Percentiles rank a stretch among this genome's conserved stretches.
Evolutionary conservation across 2,797 vertebrate species (phyloP).

Genomic region (Bucorvus abyssinicus): DNA sequence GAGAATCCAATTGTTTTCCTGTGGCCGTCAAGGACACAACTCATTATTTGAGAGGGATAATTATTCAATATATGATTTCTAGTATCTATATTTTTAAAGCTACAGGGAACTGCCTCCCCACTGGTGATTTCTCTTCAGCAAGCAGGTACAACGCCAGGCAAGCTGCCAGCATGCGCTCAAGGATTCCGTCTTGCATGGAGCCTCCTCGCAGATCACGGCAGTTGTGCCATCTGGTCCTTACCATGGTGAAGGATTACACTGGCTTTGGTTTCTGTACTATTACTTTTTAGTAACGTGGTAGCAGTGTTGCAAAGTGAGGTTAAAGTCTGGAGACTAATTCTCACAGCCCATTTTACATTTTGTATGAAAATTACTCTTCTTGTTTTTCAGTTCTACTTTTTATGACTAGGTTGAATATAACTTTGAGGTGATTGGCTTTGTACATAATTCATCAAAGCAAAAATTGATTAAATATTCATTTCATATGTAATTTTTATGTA

Average conservation of each 20-base stretch:
- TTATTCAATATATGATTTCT: background rate
- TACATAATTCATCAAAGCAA: constrained; percentile 34
- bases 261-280: background rate
- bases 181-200: background rate
- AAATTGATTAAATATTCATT: background rate
- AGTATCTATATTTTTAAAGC: background rate
- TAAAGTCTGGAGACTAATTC: background rate
- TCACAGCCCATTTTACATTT: background rate
- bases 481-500: background rate
- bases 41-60: background rate
- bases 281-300: background rate
- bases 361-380: background rate
- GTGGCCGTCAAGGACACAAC: background rate
- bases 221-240: accelerated
- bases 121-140: background rate
- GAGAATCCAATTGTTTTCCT: background rate
- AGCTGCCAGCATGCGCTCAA: accelerated
- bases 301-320: background rate
- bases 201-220: background rate
- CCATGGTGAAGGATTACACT: background rate
- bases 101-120: background rate
- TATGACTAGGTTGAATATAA: background rate
- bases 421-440: background rate
- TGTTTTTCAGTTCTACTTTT: background rate
- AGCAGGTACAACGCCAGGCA: background rate